These are phyloP conservation scores for Chlorops oryzae DNA, from an alignment of 1,140 invertebrate species.

Conservation along the genomic window DNA sequence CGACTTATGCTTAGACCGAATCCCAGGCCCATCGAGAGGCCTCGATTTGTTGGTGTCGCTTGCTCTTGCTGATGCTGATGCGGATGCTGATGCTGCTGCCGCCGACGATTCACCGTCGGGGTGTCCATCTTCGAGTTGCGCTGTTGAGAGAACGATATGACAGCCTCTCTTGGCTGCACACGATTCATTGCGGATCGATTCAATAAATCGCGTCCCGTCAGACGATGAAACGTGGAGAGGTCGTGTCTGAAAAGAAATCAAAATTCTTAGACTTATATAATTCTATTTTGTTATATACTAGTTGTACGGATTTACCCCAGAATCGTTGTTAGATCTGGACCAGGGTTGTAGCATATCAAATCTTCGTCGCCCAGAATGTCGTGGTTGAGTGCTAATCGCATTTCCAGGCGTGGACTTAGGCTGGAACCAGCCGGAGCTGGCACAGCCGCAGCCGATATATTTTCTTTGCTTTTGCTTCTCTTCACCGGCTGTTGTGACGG, in stretches of 20 bases:
- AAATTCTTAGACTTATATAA: conserved; percentile 1
- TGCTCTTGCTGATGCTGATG: conserved; percentile 13
- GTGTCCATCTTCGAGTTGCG: conserved; percentile 50
- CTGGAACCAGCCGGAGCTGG: conserved; percentile 38
- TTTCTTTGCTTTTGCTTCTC: conserved; percentile 44
- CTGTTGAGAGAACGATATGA: conserved; percentile 49
- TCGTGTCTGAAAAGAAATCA: conserved; percentile 34
- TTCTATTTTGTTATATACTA: not conserved
- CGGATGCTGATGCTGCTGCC: conserved; percentile 25
- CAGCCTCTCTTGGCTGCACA: conserved; percentile 47
- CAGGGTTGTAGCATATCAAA: conserved; percentile 48
- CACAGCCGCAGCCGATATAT: conserved; percentile 50
- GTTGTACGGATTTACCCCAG: conserved; percentile 43
- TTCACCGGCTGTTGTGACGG: conserved; percentile 47
- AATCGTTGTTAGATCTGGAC: conserved; percentile 48
- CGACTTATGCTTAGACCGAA: not conserved
- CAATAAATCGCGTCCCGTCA: conserved; percentile 48
- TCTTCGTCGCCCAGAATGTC: conserved; percentile 49
- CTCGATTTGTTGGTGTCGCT: not conserved
- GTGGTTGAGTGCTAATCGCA: conserved; percentile 54
- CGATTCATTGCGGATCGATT: conserved; percentile 45
- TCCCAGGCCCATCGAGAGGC: not conserved
- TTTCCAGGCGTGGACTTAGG: conserved; percentile 56
- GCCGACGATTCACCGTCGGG: conserved; percentile 46
- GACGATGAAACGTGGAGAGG: conserved; percentile 48